Base-by-base conservation (phyloP, 2,113 vertebrate species). In the Tenrec ecaudatus region DNA sequence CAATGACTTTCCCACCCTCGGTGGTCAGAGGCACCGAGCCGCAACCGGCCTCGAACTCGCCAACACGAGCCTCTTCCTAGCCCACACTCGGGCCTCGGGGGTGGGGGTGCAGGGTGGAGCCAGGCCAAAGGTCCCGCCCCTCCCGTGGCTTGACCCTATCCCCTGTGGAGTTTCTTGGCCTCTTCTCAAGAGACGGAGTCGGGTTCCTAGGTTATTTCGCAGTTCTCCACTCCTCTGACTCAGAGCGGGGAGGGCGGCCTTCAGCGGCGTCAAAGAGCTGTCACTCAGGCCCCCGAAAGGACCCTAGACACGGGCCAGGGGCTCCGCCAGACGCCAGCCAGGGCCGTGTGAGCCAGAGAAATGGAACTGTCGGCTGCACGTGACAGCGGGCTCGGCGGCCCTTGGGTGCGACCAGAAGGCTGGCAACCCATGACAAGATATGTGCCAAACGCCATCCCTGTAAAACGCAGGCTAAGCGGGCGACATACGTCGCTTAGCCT, bases 381-480 rank as follows among this genome's bases (percentile, higher is more conserved):
- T 66, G 20, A 6, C 12, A 17, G 40, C 4, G 17, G 36, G 87
- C 53, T 77, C 0, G 57, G 19, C 0, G 57, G 19, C 33, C 23
- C 66, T 62, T 23, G 10, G 43, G 76, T 3, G 3, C 69, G 2
- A 8, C 88, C 31, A 0, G 7, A 19, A 88, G 69, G 82, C 0
- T 23, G 64, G 73, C 38, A 77, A 36, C 57, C 69, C 20, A 4
- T 43, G 64, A 76, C 11, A 82, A 88, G 75, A 85, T 1, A n/a
- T 43, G 88, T 40, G 36, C 76, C 90, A 78, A 62, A 80, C 88
- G 60, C 36, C 69, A 77, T 40, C 58, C 57, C 29, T 76, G 16
- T 84, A 90, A 95, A 92, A 88, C 17, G 75, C 69, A 79, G 58
- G 90, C 88, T 88, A 36, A 82, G 89, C 93, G 93, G 62, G 92